Evolutionary conservation across 2,113 vertebrate genomes (phyloP).

Genomic region (Siphamia tubifer): DNA sequence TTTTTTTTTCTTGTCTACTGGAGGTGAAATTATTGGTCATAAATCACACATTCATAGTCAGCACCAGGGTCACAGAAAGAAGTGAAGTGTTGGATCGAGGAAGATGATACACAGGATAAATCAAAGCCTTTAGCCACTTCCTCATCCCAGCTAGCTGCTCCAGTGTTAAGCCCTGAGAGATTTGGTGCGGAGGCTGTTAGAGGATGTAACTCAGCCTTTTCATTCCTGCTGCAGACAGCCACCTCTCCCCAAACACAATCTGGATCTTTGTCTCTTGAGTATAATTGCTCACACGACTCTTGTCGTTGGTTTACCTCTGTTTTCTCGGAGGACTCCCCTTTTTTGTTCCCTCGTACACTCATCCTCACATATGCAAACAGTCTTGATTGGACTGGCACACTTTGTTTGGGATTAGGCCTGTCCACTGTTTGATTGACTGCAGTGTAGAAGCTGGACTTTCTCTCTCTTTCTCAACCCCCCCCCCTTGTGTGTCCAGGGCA

Average conservation of each 20-base stretch:
- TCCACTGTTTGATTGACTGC: constrained; percentile 43
- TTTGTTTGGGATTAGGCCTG: constrained; percentile 42
- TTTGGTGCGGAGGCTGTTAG: constrained; percentile 20
- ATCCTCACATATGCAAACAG: constrained; percentile 5
- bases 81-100: constrained; percentile 5
- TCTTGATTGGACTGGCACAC: constrained; percentile 31
- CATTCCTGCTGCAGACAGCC: constrained; percentile 29
- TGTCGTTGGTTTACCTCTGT: not conserved
- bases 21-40: constrained; percentile 8
- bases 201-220: constrained; percentile 28
- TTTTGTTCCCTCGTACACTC: not conserved
- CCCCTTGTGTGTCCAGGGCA: not conserved
- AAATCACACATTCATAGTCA: constrained; percentile 17
- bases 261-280: constrained; percentile 7
- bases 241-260: constrained; percentile 12
- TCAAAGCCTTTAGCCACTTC: constrained; percentile 37
- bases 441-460: constrained; percentile 22
- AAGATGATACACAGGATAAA: constrained; percentile 7
- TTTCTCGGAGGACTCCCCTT: not conserved
- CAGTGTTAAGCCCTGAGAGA: constrained; percentile 28
- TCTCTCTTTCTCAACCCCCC: not conserved
- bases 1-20: not conserved
- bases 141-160: constrained; percentile 30
- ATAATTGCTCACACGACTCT: not conserved
- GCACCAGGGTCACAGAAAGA: not conserved